A percentile compares a stretch with the other conserved stretches of the same genome.
These are phyloP conservation scores for Clarias fuscus DNA, from an alignment of 2,797 vertebrate genomes.

Conservation along the genomic window DNA sequence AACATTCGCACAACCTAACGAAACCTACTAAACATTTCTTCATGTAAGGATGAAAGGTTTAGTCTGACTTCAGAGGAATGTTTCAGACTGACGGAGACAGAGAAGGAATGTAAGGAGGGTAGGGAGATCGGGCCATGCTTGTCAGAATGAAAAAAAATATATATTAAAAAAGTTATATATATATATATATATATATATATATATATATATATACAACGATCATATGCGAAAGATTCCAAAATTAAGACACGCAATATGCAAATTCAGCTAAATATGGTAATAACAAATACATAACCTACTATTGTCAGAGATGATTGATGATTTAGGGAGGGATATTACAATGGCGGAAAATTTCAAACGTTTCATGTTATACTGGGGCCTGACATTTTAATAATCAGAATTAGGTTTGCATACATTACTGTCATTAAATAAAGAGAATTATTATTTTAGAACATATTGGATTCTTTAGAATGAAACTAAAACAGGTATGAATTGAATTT, in stretches of 20 bases:
- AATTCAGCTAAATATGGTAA: conserved; percentile 21
- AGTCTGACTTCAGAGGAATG: background rate
- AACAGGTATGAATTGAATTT: conserved; percentile 29
- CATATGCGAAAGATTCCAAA: background rate
- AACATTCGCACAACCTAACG: background rate
- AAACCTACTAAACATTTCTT: background rate
- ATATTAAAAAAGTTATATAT: too few species aligned
- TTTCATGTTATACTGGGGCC: background rate
- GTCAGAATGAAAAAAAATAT: background rate
- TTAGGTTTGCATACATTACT: conserved; percentile 25
- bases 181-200: background rate
- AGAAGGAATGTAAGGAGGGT: background rate
- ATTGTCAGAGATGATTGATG: conserved; percentile 17
- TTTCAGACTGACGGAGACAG: background rate
- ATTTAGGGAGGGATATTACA: background rate
- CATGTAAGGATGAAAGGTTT: background rate
- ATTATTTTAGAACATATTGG: background rate
- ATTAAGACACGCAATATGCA: conserved; percentile 23
- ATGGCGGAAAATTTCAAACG: background rate
- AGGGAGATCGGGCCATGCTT: background rate
- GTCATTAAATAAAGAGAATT: conserved; percentile 5
- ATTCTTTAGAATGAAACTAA: background rate
- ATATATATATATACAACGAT: background rate
- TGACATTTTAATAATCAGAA: background rate
- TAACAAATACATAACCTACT: background rate